Evolutionary conservation across 2,797 vertebrate species (phyloP).

Genomic region (Bovichtus variegatus): DNA sequence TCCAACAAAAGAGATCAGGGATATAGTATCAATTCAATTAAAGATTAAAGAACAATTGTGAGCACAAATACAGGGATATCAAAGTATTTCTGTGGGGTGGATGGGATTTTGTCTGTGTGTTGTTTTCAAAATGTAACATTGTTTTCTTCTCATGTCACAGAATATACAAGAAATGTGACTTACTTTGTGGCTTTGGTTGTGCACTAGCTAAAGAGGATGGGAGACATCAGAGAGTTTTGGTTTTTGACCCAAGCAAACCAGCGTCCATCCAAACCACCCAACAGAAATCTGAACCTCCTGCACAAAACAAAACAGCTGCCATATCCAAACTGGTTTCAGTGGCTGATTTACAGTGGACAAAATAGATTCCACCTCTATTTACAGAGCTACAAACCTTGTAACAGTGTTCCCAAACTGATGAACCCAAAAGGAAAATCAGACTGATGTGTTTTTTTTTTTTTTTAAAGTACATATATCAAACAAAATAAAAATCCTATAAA

Average conservation of each 20-base stretch:
- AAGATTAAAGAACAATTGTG: conserved; percentile 74
- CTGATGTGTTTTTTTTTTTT: conserved; percentile 45
- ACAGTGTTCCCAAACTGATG: conserved; percentile 83
- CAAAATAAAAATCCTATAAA: conserved; percentile 75
- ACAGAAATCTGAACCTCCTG: conserved; percentile 75
- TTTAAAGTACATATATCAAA: conserved; percentile 79
- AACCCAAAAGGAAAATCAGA: conserved; percentile 68
- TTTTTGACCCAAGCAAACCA: conserved; percentile 47
- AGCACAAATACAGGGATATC: conserved; percentile 73
- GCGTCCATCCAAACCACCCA: conserved; percentile 70
- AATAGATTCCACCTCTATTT: conserved; percentile 85
- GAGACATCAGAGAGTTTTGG: conserved; percentile 32
- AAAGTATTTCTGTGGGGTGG: conserved; percentile 75
- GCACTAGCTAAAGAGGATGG: conserved; percentile 66
- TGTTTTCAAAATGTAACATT: conserved; percentile 47
- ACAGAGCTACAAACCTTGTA: conserved; percentile 84
- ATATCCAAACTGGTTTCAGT: conserved; percentile 92
- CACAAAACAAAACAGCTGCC: conserved; percentile 91
- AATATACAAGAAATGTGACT: conserved; percentile 55
- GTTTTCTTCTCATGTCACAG: conserved; percentile 40
- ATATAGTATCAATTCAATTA: conserved; percentile 76
- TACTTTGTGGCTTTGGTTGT: conserved; percentile 78
- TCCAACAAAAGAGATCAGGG: conserved; percentile 87
- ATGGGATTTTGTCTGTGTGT: conserved; percentile 53
- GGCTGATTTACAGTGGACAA: conserved; percentile 84